Base-by-base conservation (phyloP, 92 coral and sea anemone species). In the Phenganax subtilis region DNA sequence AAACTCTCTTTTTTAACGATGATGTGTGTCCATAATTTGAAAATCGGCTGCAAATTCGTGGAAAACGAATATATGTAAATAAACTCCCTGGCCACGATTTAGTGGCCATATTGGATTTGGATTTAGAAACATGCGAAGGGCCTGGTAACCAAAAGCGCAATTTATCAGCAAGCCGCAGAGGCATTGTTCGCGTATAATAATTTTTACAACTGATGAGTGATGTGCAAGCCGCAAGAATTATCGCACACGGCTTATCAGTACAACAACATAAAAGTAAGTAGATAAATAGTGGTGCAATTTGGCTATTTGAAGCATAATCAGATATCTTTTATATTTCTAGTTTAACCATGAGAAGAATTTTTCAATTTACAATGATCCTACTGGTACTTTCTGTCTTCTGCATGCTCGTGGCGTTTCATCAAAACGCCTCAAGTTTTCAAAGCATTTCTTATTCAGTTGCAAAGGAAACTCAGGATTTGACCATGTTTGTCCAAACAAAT, bases 81-180 rank as follows among this genome's bases (percentile, higher is more conserved):
- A 68, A 68, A 6, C 17, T 68, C 47, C 47, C 47, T 10, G 47
- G 3, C 73, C 47, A 30, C 3, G 6, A 25, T 12, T 30, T 51
- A 7, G 15, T 1, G 15, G 73, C 73, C 73, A 68, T 68, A 37
- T 68, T 68, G 16, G 73, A 67, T 67, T 67, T 6, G 37, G 71
- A 17, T 15, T 61, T n/a, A 10, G 47, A 61, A 17, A 15, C n/a
- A 17, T 12, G 25, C 70, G 37, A 64, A 20, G 70, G 30, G 73
- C 54, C 73, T 68, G 73, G 73, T 68, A 37, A 68, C 73, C 30
- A 68, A 12, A 37, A 14, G 67, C 67, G 67, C 20, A 61, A 27
- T 27, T 20, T 8, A 30, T 7, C 51, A 25, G 10, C 51, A 37
- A 37, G 68, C 27, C 4, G 27, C 9, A 66, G 27, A 25, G 51